Evolutionary conservation across 2,888 invertebrate species (phyloP).

Genomic region (Caenorhabditis doughertyi): DNA sequence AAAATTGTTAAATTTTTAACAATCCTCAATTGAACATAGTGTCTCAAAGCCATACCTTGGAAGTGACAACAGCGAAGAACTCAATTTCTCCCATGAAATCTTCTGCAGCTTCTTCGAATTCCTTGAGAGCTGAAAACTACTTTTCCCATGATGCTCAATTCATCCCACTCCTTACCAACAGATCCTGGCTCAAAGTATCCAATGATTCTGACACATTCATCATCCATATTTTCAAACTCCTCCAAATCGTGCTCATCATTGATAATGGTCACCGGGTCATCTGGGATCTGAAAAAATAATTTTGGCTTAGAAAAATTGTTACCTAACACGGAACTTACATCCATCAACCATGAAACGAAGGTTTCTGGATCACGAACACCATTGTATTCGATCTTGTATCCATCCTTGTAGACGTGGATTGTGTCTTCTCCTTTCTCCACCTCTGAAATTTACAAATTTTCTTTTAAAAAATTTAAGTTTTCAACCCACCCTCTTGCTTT

Average conservation of each 20-base stretch:
- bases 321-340: slow-evolving; percentile 68
- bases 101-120: slow-evolving; percentile 83
- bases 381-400: slow-evolving; percentile 83
- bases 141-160: background rate
- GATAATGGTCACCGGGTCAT: slow-evolving; percentile 83
- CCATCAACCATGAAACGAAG: slow-evolving; percentile 83
- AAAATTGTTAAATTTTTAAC: background rate
- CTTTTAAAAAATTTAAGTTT: background rate
- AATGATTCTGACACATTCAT: slow-evolving; percentile 81
- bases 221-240: slow-evolving; percentile 82
- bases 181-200: slow-evolving; percentile 83
- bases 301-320: background rate
- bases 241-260: slow-evolving; percentile 82
- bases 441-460: slow-evolving; percentile 70
- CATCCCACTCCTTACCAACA: slow-evolving; percentile 67
- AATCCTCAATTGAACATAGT: too few species aligned
- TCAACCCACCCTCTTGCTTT: slow-evolving; percentile 80
- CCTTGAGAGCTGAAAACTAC: slow-evolving; percentile 79
- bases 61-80: slow-evolving; percentile 82
- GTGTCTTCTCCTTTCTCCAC: slow-evolving; percentile 82
- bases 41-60: too few species aligned
- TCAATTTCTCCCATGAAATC: slow-evolving; percentile 83
- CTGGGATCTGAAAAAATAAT: slow-evolving; percentile 79
- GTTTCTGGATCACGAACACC: slow-evolving; percentile 83
- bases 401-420: slow-evolving; percentile 83